Evolutionary conservation across 2,888 invertebrate genomes (phyloP).

Genomic region (Lymantria dispar): DNA sequence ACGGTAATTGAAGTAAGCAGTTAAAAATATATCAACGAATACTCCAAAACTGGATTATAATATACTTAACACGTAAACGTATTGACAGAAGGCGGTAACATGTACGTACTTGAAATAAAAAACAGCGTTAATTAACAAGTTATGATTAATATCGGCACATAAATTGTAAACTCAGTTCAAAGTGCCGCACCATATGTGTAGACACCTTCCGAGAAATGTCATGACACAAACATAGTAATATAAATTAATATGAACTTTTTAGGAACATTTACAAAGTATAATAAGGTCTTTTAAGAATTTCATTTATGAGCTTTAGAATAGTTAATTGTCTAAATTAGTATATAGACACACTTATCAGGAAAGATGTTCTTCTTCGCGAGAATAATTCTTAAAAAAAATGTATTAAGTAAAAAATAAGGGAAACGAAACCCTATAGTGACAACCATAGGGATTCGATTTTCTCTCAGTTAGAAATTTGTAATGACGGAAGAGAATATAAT

Average conservation of each 20-base stretch:
- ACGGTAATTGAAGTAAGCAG: too few species aligned
- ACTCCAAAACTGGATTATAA: neutral
- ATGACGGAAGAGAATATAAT: too few species aligned
- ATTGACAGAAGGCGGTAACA: conserved; percentile 14
- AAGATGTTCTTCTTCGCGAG: too few species aligned
- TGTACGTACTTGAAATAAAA: conserved; percentile 31
- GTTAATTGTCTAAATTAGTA: too few species aligned
- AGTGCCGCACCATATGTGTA: conserved; percentile 41
- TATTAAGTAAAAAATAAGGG: too few species aligned
- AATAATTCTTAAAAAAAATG: too few species aligned
- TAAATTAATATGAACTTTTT: conserved; percentile 33
- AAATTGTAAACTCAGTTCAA: conserved; percentile 59
- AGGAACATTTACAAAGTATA: conserved; percentile 18
- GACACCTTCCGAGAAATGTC: conserved; percentile 60
- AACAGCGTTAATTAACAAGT: conserved; percentile 49
- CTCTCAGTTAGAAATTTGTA: too few species aligned
- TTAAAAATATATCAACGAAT: too few species aligned
- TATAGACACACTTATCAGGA: too few species aligned
- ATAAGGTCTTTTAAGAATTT: conserved; percentile 1
- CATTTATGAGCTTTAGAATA: neutral
- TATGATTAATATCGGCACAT: conserved; percentile 66
- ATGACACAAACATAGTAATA: conserved; percentile 7
- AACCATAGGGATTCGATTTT: too few species aligned
- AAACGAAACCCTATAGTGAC: too few species aligned
- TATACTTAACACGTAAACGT: conserved; percentile 2